These are phyloP conservation scores for Acrobasis repandana DNA, from an alignment of 2,888 invertebrate genomes.

Conservation along the genomic window DNA sequence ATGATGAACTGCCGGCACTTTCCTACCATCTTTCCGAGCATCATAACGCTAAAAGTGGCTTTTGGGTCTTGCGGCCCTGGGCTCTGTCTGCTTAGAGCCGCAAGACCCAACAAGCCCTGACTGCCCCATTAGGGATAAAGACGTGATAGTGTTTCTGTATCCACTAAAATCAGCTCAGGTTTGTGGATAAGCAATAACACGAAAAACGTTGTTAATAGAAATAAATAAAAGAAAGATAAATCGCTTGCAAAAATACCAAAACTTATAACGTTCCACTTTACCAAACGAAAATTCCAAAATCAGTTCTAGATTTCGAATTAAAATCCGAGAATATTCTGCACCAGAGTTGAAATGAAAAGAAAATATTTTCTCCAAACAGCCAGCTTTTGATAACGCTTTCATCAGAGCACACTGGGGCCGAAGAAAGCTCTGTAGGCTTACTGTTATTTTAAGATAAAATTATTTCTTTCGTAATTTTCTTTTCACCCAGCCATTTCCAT, in stretches of 20 bases:
- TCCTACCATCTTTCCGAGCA: no score
- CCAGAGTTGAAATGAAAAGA: slow-evolving; percentile 9
- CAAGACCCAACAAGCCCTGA: no score
- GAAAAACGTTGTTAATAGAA: background rate
- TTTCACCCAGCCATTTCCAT: background rate
- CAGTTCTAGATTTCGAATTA: slow-evolving; percentile 3
- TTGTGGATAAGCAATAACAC: no score
- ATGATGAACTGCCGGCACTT: no score
- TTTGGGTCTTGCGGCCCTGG: no score
- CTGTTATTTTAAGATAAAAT: slow-evolving; percentile 15
- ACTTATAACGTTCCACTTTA: background rate
- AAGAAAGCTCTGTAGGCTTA: slow-evolving; percentile 9
- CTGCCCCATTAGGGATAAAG: no score
- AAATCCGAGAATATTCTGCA: background rate
- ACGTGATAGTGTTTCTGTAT: no score
- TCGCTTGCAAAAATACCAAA: background rate
- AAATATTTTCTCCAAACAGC: slow-evolving; percentile 13
- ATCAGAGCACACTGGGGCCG: slow-evolving; percentile 6
- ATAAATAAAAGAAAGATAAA: background rate
- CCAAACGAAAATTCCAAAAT: background rate
- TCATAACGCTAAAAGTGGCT: no score
- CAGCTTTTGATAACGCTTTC: slow-evolving; percentile 14
- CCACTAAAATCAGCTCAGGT: no score
- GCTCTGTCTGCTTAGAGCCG: no score
- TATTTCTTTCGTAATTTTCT: slow-evolving; percentile 19